Base-by-base conservation (phyloP, 2,797 vertebrate species). In the Neosilurus hyrtlii region DNA sequence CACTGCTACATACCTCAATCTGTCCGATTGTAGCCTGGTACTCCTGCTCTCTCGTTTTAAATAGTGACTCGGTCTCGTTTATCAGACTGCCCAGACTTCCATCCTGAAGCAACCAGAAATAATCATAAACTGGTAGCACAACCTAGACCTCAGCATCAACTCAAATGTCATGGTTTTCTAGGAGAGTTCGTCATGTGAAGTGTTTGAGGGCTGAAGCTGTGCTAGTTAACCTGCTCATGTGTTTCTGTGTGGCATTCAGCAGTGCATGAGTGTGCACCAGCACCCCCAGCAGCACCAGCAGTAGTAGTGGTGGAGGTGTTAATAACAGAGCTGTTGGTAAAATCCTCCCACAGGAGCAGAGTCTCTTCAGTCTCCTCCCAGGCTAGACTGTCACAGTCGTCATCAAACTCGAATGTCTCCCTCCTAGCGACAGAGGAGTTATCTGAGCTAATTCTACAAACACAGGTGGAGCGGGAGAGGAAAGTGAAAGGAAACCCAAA, bases 301-400 rank as follows among this genome's bases (percentile, higher is more conserved):
- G 80, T 49, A 70, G 68, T 15, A 22, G 85, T 1, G 77, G 90
- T 82, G 86, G 84, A 43, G 66, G 66, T 66, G 1, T 54, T 59
- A 43, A 92, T 15, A 30, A 74, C 22, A 22, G 63, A 22, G 82
- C 56, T 86, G 91, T 98, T 98, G 20, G 96, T 22, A 61, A 99
- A 98, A 89, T 99, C 97, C 90, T 98, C 98, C 97, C 97, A 99
- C 6, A 99, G 95, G 51, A 99, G 94, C 86, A 99, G 91, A 0
- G 98, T 99, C 91, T 99, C 97, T 89, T 99, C 98, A 0, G 96
- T 98, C 92, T 99, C 98, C 92, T 99, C 97, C 98, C 97, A 99
- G 0, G 97, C 97, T 87, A 99, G 94, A 89, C 97, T 98, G 93
- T 99, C 98, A 73, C 96, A 99, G 92, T 99, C 97, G 76, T 99